A percentile compares a stretch with the other conserved stretches of the same genome.
These are phyloP conservation scores for Timema cristinae DNA, from an alignment of 2,888 invertebrate species.

Conservation along the genomic window DNA sequence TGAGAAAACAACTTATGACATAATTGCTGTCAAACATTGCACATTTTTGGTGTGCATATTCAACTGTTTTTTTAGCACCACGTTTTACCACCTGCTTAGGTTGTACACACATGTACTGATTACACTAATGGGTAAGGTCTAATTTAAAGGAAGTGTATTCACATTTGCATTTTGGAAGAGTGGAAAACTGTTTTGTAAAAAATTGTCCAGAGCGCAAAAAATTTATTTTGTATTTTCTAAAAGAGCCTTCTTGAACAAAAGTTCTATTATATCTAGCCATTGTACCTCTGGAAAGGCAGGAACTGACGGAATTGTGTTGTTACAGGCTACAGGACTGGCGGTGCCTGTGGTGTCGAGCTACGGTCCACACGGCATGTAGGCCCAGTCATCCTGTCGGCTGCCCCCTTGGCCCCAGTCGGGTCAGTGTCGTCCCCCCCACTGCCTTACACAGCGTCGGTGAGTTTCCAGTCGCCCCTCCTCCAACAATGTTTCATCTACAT, in stretches of 20 bases:
- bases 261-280: background rate
- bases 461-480: slow-evolving; percentile 20
- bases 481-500: background rate
- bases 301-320: slow-evolving; percentile 16
- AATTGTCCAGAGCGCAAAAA: too few species aligned
- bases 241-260: slow-evolving; percentile 8
- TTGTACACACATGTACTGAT: too few species aligned
- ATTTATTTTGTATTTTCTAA: slow-evolving; percentile 10
- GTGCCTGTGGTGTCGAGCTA: slow-evolving; percentile 92
- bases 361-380: slow-evolving; percentile 88
- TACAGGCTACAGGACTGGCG: slow-evolving; percentile 88
- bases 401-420: slow-evolving; percentile 80
- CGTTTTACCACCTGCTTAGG: background rate
- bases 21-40: too few species aligned
- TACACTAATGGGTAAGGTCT: too few species aligned
- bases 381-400: slow-evolving; percentile 75
- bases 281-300: background rate
- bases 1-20: too few species aligned
- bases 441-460: slow-evolving; percentile 79
- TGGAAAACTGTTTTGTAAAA: too few species aligned
- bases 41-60: background rate
- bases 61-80: background rate
- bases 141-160: too few species aligned
- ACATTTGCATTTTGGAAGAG: too few species aligned
- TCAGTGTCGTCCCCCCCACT: slow-evolving; percentile 93